phyloP scores from a whole-genome alignment of 2,113 vertebrate species.

The Pelodiscus sinensis region DNA sequence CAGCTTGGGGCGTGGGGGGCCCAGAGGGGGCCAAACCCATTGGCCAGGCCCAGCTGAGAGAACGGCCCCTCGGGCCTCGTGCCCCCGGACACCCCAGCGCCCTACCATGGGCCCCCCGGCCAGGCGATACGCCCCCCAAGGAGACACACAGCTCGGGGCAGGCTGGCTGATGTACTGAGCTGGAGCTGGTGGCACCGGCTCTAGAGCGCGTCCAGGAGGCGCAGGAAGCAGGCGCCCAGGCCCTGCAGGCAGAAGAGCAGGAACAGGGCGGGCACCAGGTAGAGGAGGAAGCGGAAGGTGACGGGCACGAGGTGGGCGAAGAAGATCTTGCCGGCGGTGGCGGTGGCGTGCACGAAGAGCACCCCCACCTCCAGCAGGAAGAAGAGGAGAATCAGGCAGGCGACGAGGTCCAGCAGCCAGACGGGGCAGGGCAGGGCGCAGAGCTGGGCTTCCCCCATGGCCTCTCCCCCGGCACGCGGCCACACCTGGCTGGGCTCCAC shows the following conservation, averaged over 20 bases:
- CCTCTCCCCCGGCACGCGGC: background rate
- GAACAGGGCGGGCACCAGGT: background rate
- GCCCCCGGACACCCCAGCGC: too few species aligned
- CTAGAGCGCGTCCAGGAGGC: background rate
- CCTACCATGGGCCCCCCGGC: too few species aligned
- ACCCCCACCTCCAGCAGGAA: background rate
- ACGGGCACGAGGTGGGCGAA: background rate
- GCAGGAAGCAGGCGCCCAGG: background rate
- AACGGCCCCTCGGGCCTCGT: background rate
- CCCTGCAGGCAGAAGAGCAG: background rate
- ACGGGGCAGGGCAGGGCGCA: background rate
- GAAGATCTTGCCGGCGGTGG: background rate
- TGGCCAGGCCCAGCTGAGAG: background rate
- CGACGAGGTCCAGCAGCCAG: background rate
- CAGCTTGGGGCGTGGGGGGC: too few species aligned
- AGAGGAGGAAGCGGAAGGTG: background rate
- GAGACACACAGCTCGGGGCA: background rate
- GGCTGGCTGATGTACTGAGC: background rate
- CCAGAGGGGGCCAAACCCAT: too few species aligned
- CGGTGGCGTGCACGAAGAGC: background rate
- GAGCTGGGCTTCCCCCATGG: background rate
- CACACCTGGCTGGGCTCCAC: background rate
- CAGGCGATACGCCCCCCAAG: accelerated
- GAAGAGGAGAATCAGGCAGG: background rate
- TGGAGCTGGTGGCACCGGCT: background rate